Evolutionary conservation across 1,140 invertebrate genomes (phyloP).

Genomic region (Dinoponera quadriceps): DNA sequence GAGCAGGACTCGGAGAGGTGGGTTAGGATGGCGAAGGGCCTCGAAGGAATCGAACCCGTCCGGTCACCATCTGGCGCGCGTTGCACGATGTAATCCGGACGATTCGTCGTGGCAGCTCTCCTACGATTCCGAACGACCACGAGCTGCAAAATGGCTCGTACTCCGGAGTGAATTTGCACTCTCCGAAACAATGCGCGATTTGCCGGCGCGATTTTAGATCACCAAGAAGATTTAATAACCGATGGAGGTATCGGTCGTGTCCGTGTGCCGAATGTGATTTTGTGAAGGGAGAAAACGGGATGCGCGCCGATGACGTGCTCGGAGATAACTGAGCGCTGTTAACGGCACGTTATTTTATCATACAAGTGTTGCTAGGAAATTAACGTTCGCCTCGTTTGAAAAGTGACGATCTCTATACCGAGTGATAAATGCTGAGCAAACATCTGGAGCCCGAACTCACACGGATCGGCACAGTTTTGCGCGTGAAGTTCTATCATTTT

Average conservation of each 20-base stretch:
- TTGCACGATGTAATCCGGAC: not conserved
- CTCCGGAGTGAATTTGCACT: not conserved
- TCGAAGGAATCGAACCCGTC: not conserved
- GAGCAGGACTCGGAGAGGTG: not conserved
- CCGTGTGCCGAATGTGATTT: slow-evolving; percentile 61
- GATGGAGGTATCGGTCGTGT: slow-evolving; percentile 51
- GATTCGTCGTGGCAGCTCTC: not conserved
- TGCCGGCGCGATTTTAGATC: slow-evolving; percentile 6
- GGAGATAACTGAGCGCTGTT: slow-evolving; percentile 50
- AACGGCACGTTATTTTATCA: slow-evolving; percentile 38
- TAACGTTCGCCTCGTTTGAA: not conserved
- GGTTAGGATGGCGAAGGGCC: not conserved
- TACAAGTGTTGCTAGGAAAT: slow-evolving; percentile 32
- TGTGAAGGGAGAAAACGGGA: slow-evolving; percentile 8
- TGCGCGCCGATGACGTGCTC: slow-evolving; percentile 5
- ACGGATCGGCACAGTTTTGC: too few relatives aligned
- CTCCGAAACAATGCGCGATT: slow-evolving; percentile 24
- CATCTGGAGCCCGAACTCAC: not conserved
- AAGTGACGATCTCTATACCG: slow-evolving; percentile 32
- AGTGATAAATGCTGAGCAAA: not conserved
- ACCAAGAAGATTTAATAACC: slow-evolving; percentile 59
- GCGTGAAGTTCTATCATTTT: too few relatives aligned
- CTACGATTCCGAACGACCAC: slow-evolving; percentile 12
- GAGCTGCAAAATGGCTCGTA: slow-evolving; percentile 9
- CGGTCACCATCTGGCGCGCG: slow-evolving; percentile 20